These are phyloP conservation scores for Gnatocerus cornutus DNA, from an alignment of 2,888 invertebrate genomes.

Conservation along the genomic window DNA sequence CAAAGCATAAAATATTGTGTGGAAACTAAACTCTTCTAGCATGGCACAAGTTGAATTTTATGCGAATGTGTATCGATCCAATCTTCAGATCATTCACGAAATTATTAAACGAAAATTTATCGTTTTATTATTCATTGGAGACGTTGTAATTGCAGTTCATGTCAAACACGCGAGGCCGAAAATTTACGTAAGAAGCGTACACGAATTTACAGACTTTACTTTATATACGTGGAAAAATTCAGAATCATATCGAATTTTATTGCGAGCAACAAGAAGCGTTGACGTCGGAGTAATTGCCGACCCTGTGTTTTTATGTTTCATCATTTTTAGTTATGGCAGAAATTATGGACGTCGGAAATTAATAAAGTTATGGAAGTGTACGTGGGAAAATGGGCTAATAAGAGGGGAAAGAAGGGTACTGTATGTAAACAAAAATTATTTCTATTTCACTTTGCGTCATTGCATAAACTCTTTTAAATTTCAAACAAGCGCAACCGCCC, in stretches of 20 bases:
- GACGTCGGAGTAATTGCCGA: conserved; percentile 3
- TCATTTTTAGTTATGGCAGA: conserved; percentile 1
- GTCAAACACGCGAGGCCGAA: conserved; percentile 3
- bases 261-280: conserved; percentile 7
- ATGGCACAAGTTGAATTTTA: conserved; percentile 31
- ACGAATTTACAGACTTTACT: not conserved
- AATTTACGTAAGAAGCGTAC: conserved; percentile 14
- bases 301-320: conserved; percentile 8
- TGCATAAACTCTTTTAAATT: too few species aligned
- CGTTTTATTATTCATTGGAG: conserved; percentile 31
- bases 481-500: too few species aligned
- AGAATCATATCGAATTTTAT: conserved; percentile 8
- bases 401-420: too few species aligned
- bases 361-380: not conserved
- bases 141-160: conserved; percentile 18
- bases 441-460: too few species aligned
- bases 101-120: conserved; percentile 26
- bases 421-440: too few species aligned
- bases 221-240: conserved; percentile 2
- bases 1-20: conserved; percentile 40
- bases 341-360: not conserved
- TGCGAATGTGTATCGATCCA: conserved; percentile 25
- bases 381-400: not conserved
- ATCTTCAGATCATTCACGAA: conserved; percentile 29
- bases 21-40: conserved; percentile 23